Conservation (phyloP, 2,888 invertebrate genomes). For the Opisthograptis luteolata region DNA sequence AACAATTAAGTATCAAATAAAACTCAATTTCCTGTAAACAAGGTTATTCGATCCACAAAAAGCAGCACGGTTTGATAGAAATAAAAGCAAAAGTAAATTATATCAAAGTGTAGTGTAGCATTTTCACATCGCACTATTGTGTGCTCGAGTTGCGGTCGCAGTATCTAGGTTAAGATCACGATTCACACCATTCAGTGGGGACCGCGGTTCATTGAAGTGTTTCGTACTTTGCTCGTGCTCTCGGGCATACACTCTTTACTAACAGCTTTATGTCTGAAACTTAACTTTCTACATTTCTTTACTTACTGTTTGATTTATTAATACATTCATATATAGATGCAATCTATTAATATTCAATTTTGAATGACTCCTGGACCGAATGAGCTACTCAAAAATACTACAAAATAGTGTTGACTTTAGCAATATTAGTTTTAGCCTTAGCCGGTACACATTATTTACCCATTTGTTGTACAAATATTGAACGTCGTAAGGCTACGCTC, state of each 20-base stretch:
- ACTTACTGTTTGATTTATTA: neutral
- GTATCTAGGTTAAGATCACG: conserved; percentile 63
- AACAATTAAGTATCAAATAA: conserved; percentile 1
- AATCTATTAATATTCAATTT: neutral
- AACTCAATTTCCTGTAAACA: conserved; percentile 3
- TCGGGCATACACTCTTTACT: conserved; percentile 24
- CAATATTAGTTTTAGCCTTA: conserved; percentile 58
- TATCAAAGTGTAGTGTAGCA: conserved; percentile 27
- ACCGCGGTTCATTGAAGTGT: conserved; percentile 49
- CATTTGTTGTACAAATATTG: conserved; percentile 71
- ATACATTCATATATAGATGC: neutral
- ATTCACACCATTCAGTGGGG: conserved; percentile 45
- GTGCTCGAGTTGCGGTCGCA: conserved; percentile 39
- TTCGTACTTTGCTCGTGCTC: conserved; percentile 36
- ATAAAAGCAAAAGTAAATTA: conserved; percentile 25
- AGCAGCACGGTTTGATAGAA: conserved; percentile 5
- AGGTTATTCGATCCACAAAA: conserved; percentile 2
- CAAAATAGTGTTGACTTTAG: conserved; percentile 49
- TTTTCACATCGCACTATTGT: conserved; percentile 38
- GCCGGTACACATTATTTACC: conserved; percentile 58
- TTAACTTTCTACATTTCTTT: conserved; percentile 39
- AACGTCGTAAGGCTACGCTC: conserved; percentile 49
- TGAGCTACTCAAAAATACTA: conserved; percentile 35
- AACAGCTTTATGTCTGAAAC: conserved; percentile 6
- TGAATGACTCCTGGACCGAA: conserved; percentile 4